Evolutionary conservation across 2,797 vertebrate genomes (phyloP).

Genomic region (Catamblyrhynchus diadema): DNA sequence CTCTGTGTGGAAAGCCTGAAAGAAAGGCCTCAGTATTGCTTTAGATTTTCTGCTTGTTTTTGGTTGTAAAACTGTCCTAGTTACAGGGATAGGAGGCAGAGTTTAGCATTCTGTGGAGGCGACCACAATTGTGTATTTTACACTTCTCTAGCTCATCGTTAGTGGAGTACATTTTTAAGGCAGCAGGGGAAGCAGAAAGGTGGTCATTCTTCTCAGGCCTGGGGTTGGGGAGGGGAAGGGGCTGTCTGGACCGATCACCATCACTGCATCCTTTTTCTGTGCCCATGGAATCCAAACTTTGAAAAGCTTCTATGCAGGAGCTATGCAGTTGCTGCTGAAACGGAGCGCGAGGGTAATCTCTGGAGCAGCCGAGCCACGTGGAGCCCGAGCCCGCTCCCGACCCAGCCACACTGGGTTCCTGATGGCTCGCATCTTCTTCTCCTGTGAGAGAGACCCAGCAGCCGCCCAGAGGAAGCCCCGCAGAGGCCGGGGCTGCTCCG

Average conservation of each 20-base stretch:
- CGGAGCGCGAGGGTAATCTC: rapidly evolving
- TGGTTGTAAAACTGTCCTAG: not conserved
- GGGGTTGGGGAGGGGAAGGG: too few relatives aligned
- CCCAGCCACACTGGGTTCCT: rapidly evolving
- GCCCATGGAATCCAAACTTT: too few relatives aligned
- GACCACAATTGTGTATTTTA: not conserved
- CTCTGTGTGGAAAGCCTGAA: not conserved
- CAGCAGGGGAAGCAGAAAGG: not conserved
- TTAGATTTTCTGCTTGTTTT: not conserved
- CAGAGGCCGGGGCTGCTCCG: not conserved
- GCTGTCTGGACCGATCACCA: too few relatives aligned
- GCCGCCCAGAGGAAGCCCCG: too few relatives aligned
- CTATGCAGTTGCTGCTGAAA: too few relatives aligned
- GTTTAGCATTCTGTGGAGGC: not conserved
- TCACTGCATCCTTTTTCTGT: rapidly evolving
- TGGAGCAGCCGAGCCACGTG: rapidly evolving
- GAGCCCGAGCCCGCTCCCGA: not conserved
- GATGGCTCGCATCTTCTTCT: too few relatives aligned
- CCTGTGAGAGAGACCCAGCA: too few relatives aligned
- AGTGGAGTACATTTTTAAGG: not conserved
- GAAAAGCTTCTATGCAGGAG: not conserved
- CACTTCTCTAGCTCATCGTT: rapidly evolving
- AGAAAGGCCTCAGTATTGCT: not conserved
- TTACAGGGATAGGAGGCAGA: not conserved
- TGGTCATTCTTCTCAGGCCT: not conserved